A percentile compares a stretch with the other conserved stretches of the same genome.
These are phyloP conservation scores for Melanotaenia pygmaea DNA, from an alignment of 2,797 vertebrate genomes.

Conservation along the genomic window DNA sequence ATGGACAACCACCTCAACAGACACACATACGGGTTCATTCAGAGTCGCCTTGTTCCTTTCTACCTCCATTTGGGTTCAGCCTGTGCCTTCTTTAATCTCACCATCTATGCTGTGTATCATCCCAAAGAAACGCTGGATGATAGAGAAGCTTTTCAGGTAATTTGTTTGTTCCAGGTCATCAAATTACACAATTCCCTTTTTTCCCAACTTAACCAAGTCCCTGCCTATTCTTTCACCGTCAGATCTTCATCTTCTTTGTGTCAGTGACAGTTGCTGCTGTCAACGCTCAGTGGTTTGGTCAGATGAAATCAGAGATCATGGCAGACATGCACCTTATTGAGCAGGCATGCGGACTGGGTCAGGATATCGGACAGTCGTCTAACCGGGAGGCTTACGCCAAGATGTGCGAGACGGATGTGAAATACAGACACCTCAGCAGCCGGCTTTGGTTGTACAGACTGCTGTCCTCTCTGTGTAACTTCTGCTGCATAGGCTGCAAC, in stretches of 20 bases:
- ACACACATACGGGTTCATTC: slow-evolving; percentile 86
- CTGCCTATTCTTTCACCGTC: slow-evolving; percentile 1
- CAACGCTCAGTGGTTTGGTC: slow-evolving; percentile 88
- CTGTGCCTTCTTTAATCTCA: slow-evolving; percentile 88
- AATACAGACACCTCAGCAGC: slow-evolving; percentile 77
- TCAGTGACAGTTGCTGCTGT: slow-evolving; percentile 83
- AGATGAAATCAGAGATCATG: slow-evolving; percentile 82
- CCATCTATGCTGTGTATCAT: slow-evolving; percentile 84
- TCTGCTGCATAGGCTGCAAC: slow-evolving; percentile 87
- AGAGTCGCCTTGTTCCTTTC: slow-evolving; percentile 87
- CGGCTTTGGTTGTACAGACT: slow-evolving; percentile 80
- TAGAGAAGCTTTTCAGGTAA: slow-evolving; percentile 83
- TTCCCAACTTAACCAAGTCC: neutral
- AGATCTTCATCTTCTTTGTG: slow-evolving; percentile 85
- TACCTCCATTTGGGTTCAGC: slow-evolving; percentile 86
- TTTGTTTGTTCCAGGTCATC: neutral
- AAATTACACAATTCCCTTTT: neutral
- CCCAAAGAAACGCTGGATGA: slow-evolving; percentile 81
- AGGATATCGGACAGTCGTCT: slow-evolving; percentile 80
- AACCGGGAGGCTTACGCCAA: slow-evolving; percentile 81
- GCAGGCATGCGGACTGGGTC: slow-evolving; percentile 81
- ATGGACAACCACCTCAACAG: slow-evolving; percentile 86
- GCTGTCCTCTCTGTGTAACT: slow-evolving; percentile 86
- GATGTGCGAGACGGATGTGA: slow-evolving; percentile 73
- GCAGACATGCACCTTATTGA: slow-evolving; percentile 85